These are phyloP conservation scores for Epizoanthus fatuus DNA, from an alignment of 92 coral and sea anemone genomes.

Conservation along the genomic window DNA sequence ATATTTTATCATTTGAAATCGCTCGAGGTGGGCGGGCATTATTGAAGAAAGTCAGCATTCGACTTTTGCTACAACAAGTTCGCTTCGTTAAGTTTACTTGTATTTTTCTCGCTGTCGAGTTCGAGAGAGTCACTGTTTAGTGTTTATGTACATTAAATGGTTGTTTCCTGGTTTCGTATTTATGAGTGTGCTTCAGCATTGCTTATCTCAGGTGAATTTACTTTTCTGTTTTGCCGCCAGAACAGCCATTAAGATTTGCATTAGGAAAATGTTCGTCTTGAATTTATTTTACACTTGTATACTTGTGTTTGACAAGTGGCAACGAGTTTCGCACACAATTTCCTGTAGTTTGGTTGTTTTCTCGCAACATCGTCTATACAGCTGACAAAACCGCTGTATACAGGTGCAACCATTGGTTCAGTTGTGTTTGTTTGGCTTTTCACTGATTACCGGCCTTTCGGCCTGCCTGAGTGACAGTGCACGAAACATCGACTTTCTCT, in stretches of 20 bases:
- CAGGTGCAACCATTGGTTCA: slow-evolving; percentile 94
- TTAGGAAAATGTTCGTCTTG: slow-evolving; percentile 43
- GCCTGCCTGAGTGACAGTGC: slow-evolving; percentile 80
- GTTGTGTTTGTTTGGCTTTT: slow-evolving; percentile 79
- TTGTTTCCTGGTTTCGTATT: not conserved
- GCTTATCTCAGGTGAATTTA: slow-evolving; percentile 14
- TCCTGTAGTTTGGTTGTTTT: slow-evolving; percentile 89
- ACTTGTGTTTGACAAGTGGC: slow-evolving; percentile 81
- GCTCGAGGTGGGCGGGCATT: slow-evolving; percentile 49
- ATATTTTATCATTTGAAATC: slow-evolving; percentile 29
- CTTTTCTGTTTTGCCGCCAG: slow-evolving; percentile 43
- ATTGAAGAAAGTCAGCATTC: slow-evolving; percentile 16
- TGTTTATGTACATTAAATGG: slow-evolving; percentile 4
- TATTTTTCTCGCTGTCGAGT: slow-evolving; percentile 12
- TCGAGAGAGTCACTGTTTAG: not conserved
- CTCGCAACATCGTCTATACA: slow-evolving; percentile 75
- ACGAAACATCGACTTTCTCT: slow-evolving; percentile 74
- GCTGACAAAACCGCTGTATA: slow-evolving; percentile 82
- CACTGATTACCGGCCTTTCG: slow-evolving; percentile 80
- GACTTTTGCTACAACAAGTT: slow-evolving; percentile 9
- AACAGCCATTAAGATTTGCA: not conserved
- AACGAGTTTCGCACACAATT: slow-evolving; percentile 91
- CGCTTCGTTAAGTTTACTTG: slow-evolving; percentile 20
- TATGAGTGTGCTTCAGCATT: not conserved
- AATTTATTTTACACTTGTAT: slow-evolving; percentile 76